A percentile compares a stretch with the other conserved stretches of the same genome.
phyloP scores from a whole-genome alignment of 2,797 vertebrate species.

The Tolypeutes matacus region DNA sequence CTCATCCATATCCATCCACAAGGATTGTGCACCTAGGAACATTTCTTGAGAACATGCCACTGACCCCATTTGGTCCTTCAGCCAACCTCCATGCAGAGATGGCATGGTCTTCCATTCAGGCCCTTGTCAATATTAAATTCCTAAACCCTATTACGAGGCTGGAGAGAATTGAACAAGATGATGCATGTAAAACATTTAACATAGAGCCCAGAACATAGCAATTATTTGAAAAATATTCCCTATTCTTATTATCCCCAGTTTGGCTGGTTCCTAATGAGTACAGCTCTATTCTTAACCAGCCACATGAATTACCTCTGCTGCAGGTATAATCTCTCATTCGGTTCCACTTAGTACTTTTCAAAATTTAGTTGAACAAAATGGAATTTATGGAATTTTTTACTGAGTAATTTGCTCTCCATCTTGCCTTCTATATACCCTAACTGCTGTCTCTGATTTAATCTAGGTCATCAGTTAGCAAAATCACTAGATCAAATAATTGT shows the following conservation, averaged over 20 bases:
- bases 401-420: background rate
- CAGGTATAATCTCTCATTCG: background rate
- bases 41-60: background rate
- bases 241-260: background rate
- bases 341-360: slow-evolving; percentile 43
- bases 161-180: background rate
- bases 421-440: background rate
- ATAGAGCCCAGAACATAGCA: background rate
- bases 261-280: background rate
- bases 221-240: background rate
- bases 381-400: background rate
- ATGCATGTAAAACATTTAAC: background rate
- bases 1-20: background rate
- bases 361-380: slow-evolving; percentile 34
- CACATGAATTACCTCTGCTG: background rate
- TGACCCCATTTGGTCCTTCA: background rate
- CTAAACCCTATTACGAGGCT: background rate
- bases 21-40: background rate
- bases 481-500: background rate
- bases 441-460: slow-evolving; percentile 9
- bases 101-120: background rate
- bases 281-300: background rate
- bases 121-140: background rate
- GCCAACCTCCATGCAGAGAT: background rate
- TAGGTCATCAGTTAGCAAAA: slow-evolving; percentile 24